Conservation (phyloP, 2,888 invertebrate species). For the Antheraea yamamai region DNA sequence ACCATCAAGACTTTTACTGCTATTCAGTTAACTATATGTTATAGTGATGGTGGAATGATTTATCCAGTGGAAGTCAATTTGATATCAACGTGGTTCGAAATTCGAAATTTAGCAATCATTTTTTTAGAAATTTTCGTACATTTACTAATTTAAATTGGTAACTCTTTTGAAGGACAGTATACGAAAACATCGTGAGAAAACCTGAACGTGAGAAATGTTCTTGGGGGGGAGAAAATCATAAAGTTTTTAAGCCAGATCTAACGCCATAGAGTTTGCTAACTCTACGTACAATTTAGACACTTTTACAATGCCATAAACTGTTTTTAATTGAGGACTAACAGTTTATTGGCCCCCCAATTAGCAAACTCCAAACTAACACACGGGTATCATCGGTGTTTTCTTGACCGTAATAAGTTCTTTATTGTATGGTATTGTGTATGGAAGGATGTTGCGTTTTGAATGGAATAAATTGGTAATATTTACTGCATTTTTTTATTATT, state of each 20-base stretch:
- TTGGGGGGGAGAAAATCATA: neutral
- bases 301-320: conserved; percentile 73
- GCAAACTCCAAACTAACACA: conserved; percentile 18
- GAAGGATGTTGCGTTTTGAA: conserved; percentile 8
- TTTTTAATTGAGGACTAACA: conserved; percentile 73
- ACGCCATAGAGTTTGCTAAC: conserved; percentile 33
- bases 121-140: too few species aligned
- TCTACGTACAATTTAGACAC: conserved; percentile 62
- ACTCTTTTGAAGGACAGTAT: too few species aligned
- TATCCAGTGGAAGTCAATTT: too few species aligned
- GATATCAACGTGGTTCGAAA: too few species aligned
- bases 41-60: too few species aligned
- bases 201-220: too few species aligned
- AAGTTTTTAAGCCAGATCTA: conserved; percentile 3
- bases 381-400: conserved; percentile 19
- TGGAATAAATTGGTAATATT: conserved; percentile 2
- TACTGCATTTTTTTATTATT: conserved; percentile 27
- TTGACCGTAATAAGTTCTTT: conserved; percentile 16
- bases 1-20: too few species aligned
- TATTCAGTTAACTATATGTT: too few species aligned
- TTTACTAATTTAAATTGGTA: too few species aligned
- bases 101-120: too few species aligned
- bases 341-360: conserved; percentile 24
- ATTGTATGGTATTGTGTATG: conserved; percentile 13
- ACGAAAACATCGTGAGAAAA: too few species aligned